These are phyloP conservation scores for Anticlea derivata DNA, from an alignment of 2,888 invertebrate species.

Conservation along the genomic window DNA sequence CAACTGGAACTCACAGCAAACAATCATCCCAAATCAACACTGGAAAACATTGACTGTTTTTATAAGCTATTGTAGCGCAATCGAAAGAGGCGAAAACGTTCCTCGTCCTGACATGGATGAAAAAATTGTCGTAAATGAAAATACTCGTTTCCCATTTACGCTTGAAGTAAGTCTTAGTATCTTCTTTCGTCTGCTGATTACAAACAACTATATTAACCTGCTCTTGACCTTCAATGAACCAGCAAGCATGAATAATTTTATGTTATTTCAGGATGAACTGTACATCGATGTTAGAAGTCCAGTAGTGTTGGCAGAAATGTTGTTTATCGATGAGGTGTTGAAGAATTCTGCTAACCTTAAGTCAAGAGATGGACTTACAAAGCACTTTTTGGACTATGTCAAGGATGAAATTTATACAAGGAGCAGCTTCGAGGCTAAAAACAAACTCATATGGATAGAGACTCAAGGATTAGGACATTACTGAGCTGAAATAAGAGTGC, in stretches of 20 bases:
- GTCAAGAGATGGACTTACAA: background rate
- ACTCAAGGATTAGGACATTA: too few species aligned
- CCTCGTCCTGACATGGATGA: background rate
- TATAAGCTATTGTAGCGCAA: background rate
- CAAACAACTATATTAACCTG: too few species aligned
- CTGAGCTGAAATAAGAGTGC: too few species aligned
- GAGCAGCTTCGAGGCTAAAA: background rate
- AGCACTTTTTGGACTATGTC: background rate
- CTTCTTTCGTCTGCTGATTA: too few species aligned
- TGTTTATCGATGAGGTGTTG: background rate
- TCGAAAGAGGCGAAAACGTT: background rate
- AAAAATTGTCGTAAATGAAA: background rate
- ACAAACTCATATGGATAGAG: background rate
- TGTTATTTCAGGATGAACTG: conserved; percentile 1
- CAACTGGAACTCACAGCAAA: background rate
- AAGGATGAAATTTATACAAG: background rate
- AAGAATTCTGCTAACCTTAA: background rate
- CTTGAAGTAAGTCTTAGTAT: conserved; percentile 2
- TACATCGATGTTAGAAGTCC: background rate
- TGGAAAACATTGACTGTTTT: conserved; percentile 2
- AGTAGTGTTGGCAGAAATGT: background rate
- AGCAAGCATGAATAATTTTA: too few species aligned
- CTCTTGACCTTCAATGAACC: too few species aligned
- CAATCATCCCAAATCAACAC: background rate
- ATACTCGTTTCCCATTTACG: background rate